Conservation (phyloP, 53 echinoderm and acorn worm species). For the Hippasteria phrygiana region DNA sequence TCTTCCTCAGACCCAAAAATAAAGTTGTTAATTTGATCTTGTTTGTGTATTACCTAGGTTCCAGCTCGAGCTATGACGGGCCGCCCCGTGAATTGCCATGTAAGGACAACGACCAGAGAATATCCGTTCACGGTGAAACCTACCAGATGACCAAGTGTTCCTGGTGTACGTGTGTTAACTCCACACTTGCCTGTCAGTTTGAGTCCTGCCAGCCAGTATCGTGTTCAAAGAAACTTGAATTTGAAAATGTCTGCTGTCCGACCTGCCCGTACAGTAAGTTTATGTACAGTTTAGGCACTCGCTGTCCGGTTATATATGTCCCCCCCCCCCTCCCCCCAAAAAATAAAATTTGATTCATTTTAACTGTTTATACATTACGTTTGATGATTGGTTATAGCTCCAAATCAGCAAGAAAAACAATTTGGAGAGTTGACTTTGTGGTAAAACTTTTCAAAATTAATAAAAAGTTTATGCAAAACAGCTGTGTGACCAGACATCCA, state of each 20-base stretch:
- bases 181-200: slow-evolving; percentile 81
- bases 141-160: slow-evolving; percentile 84
- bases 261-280: slow-evolving; percentile 89
- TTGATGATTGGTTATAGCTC: no score
- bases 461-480: no score
- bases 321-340: no score
- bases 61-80: neutral
- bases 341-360: no score
- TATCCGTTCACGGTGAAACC: slow-evolving; percentile 59
- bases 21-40: neutral
- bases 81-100: slow-evolving; percentile 52
- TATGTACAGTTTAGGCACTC: neutral
- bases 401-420: no score
- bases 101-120: slow-evolving; percentile 62
- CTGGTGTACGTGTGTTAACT: slow-evolving; percentile 77
- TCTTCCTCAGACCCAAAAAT: no score
- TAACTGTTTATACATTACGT: no score
- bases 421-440: no score
- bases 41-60: neutral
- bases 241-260: slow-evolving; percentile 81
- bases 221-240: slow-evolving; percentile 69
- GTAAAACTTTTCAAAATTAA: no score
- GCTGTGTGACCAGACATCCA: no score
- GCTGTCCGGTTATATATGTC: neutral
- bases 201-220: slow-evolving; percentile 73